Base-by-base conservation (phyloP, 1,140 invertebrate species). In the Drosophila guanche region DNA sequence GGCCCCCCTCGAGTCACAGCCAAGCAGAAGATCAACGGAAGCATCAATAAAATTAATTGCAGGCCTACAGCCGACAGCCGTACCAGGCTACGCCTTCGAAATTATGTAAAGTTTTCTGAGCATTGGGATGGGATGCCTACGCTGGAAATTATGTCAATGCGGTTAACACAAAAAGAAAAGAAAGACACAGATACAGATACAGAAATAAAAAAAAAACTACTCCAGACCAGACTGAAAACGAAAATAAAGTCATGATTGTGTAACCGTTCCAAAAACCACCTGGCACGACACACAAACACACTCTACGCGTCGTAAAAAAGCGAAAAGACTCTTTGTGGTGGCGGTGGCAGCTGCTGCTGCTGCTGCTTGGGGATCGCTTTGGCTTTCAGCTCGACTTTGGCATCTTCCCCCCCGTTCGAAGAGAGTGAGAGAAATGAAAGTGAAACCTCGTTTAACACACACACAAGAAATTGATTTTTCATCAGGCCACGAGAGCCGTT, bases 231-330 rank as follows among this genome's bases (percentile, higher is more conserved):
- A 59, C 66, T 70, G 68, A 72, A 72, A 72, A 62, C 67, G 67
- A 74, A 67, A 63, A 56, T 47, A 56, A 79, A 86, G 65, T 80
- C 81, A 86, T 66, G 83, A 88, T 86, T 86, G 72, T 80, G 83
- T 88, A 88, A 86, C 73, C 81, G 83, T 83, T 78, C 83, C 81
- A 71, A 86, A 88, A 77, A 81, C 60, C 70, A 85, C 69, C 70
- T 86, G 78, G 75, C 77, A 83, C 83, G 83, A 88, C 78, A 86
- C 66, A 83, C 65, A 88, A 80, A 83, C 79, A 78, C 77, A 61
- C 74, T 65, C 74, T 65, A 75, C 61, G 40, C 43, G 22, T 42
- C 46, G 55, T 57, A 62, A 63, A 79, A 79, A 78, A 57, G 71
- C 74, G 76, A 84, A 79, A 79, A 79, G 69, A 73, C 66, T 79